A percentile compares a stretch with the other conserved stretches of the same genome.
phyloP scores from a whole-genome alignment of 2,113 vertebrate genomes.

The Protobothrops mucrosquamatus region DNA sequence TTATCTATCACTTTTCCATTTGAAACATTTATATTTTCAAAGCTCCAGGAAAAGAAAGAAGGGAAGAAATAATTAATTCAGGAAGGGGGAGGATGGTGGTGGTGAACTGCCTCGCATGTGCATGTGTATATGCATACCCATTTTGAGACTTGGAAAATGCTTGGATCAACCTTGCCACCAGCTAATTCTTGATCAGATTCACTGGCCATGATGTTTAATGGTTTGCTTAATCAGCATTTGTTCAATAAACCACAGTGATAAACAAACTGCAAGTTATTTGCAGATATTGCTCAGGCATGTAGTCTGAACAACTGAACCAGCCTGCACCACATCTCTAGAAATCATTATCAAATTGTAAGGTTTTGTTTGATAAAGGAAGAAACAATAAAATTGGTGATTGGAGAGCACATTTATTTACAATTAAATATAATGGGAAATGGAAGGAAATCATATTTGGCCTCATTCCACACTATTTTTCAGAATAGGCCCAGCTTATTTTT shows the following conservation, averaged over 20 bases:
- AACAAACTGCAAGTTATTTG: not conserved
- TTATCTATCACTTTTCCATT: not conserved
- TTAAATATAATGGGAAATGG: not conserved
- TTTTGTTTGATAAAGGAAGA: not conserved
- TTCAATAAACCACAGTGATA: not conserved
- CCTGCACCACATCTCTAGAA: not conserved
- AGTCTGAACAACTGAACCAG: not conserved
- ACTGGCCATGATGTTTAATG: not conserved
- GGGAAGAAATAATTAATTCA: not conserved
- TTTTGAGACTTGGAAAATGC: not conserved
- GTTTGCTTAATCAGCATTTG: not conserved
- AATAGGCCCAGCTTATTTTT: not conserved
- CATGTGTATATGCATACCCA: not conserved
- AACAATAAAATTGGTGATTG: not conserved
- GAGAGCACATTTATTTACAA: not conserved
- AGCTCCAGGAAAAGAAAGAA: not conserved
- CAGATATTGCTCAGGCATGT: not conserved
- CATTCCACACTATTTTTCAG: not conserved
- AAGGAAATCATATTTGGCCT: not conserved
- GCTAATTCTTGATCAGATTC: not conserved
- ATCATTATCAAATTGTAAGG: not conserved
- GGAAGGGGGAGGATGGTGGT: not conserved
- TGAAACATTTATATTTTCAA: not conserved
- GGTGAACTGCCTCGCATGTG: not conserved
- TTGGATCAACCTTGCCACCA: not conserved